Base-by-base conservation (phyloP, 1,140 invertebrate genomes). In the Andrena cerasifolii region DNA sequence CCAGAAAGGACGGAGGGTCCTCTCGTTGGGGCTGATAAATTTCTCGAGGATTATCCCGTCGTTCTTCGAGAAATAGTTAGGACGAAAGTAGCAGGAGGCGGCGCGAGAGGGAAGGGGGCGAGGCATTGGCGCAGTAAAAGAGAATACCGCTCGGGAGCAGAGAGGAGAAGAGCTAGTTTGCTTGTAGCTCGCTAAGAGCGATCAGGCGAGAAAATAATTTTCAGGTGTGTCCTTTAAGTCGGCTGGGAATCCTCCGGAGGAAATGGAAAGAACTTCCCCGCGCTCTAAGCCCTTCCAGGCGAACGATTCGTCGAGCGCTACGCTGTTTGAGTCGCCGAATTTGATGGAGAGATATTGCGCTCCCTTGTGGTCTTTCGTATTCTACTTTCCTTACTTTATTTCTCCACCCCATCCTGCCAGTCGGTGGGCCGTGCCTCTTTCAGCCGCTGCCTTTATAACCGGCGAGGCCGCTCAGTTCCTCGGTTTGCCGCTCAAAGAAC, bases 281-380 rank as follows among this genome's bases (percentile, higher is more conserved):
- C 16, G 28, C 61, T 68, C 26, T 24, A 45, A 53, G 58, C 33
- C 51, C 4, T 72, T 56, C 70, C 49, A 53, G n/a, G 16, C 72
- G 80, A 61, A 53, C 40, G 40, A 26, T 47, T 51, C 18, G 49
- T 40, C 58, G 58, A 24, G 33, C 7, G 28, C 16, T 18, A 7
- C 21, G 16, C 36, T 74, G 47, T 81, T 81, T 61, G 54, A 75
- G 43, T 53, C 65, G 70, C 54, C 83, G 66, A 85, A 85, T 73
- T 86, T 74, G 72, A 85, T 77, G 47, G 76, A 86, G 51, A 77
- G 83, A 86, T 86, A 86, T 86, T 82, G 79, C 83, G 16, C 58
- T 62, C 21, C 45, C 40, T 59, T 36, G 67, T 43, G 78, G 56
- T 73, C 78, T 80, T 45, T 70, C 45, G 62, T 47, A 80, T 78